phyloP scores from a whole-genome alignment of 2,797 vertebrate genomes.

The Alca torda region DNA sequence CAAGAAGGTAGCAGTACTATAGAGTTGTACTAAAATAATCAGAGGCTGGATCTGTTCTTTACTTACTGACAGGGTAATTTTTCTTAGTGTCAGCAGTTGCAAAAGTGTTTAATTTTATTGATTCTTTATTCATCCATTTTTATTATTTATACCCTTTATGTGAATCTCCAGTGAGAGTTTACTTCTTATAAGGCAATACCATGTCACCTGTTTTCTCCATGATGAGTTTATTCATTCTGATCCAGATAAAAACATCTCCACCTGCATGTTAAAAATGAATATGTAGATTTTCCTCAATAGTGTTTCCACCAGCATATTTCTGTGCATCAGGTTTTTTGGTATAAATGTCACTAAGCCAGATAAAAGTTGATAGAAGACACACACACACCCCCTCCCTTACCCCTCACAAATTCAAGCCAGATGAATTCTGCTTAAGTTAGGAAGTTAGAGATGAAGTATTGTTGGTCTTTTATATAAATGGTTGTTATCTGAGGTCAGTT shows the following conservation, averaged over 20 bases:
- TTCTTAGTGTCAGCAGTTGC: constrained; percentile 3
- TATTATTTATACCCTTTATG: neutral
- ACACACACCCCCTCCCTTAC: accelerated
- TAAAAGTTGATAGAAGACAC: neutral
- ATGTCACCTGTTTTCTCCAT: neutral
- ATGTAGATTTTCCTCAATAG: neutral
- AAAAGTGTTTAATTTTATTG: constrained; percentile 32
- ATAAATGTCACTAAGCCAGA: neutral
- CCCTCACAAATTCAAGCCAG: neutral
- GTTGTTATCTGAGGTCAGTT: neutral
- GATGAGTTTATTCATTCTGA: neutral
- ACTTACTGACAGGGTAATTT: neutral
- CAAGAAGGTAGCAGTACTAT: neutral
- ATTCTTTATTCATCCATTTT: neutral
- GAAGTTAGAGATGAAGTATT: neutral
- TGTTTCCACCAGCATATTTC: neutral
- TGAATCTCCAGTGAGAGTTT: neutral
- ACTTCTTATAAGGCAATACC: neutral
- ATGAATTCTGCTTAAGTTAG: neutral
- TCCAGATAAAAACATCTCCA: neutral
- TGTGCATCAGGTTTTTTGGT: neutral
- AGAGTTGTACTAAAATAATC: neutral
- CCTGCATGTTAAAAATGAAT: neutral
- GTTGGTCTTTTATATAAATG: neutral
- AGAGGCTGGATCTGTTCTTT: neutral